phyloP scores from a whole-genome alignment of 2,797 vertebrate genomes.

The Hydrophis major region DNA sequence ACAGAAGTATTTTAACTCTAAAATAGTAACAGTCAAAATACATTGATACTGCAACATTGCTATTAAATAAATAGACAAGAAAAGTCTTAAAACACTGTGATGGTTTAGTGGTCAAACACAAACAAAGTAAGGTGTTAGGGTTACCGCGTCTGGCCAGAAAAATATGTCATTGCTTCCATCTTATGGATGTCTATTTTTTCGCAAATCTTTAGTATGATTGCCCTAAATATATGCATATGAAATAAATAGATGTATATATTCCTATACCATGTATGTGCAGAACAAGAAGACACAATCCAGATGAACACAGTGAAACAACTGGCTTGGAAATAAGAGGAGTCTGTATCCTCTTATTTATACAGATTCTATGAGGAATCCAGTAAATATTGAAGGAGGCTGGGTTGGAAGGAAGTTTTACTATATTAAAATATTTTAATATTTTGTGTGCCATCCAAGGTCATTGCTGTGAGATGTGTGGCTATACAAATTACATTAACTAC shows the following conservation, averaged over 20 bases:
- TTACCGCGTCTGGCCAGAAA: neutral
- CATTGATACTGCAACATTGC: neutral
- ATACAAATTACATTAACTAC: neutral
- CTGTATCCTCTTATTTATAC: neutral
- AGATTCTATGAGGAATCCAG: neutral
- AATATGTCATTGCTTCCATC: neutral
- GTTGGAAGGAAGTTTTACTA: neutral
- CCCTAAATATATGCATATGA: neutral
- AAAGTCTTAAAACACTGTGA: neutral
- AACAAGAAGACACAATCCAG: neutral
- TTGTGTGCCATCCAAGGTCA: neutral
- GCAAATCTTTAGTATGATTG: neutral
- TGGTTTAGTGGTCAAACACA: neutral
- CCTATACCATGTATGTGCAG: neutral
- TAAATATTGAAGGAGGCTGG: neutral
- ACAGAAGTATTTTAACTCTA: slow-evolving; percentile 23
- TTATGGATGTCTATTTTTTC: neutral
- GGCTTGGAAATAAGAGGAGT: neutral
- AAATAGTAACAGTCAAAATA: neutral
- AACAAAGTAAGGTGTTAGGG: neutral
- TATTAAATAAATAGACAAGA: neutral
- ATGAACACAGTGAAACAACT: neutral
- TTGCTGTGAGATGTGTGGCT: neutral
- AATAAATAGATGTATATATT: neutral
- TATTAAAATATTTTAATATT: neutral